Percentiles rank a stretch among this genome's conserved stretches.
phyloP scores from a whole-genome alignment of 2,888 invertebrate species.

The Yponomeuta plumbellus region DNA sequence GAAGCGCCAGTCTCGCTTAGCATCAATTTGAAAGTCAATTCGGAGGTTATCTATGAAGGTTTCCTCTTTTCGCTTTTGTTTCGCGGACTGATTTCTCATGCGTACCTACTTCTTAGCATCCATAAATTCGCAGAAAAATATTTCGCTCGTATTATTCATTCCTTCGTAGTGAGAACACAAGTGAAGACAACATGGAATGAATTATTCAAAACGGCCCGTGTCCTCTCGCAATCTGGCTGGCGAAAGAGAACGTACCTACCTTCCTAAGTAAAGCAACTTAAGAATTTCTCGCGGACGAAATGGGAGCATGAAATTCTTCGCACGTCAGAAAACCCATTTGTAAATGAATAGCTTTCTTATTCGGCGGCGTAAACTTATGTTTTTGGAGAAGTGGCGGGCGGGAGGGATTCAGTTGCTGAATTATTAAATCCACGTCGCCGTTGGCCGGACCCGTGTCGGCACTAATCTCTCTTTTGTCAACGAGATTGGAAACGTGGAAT shows the following conservation, averaged over 20 bases:
- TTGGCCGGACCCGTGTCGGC: conserved; percentile 32
- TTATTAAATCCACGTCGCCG: conserved; percentile 46
- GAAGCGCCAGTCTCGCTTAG: background rate
- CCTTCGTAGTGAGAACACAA: background rate
- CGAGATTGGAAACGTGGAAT: conserved; percentile 29
- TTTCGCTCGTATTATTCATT: background rate
- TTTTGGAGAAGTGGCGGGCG: conserved; percentile 14
- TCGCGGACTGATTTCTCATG: background rate
- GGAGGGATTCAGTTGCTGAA: conserved; percentile 33
- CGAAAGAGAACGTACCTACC: background rate
- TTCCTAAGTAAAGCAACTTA: background rate
- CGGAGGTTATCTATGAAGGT: conserved; percentile 3
- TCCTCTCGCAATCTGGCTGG: conserved; percentile 1
- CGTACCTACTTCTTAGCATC: background rate
- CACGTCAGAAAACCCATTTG: conserved; percentile 15
- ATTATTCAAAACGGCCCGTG: conserved; percentile 2
- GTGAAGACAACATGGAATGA: background rate
- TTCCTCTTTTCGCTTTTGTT: background rate
- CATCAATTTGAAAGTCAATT: conserved; percentile 6
- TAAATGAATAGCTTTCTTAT: conserved; percentile 17
- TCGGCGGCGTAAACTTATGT: conserved; percentile 15
- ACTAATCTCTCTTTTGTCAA: conserved; percentile 57
- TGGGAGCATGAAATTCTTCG: conserved; percentile 11
- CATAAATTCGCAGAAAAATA: background rate
- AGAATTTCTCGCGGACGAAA: background rate